Percentiles rank a stretch among this genome's conserved stretches.
Evolutionary conservation across 1,140 invertebrate species (phyloP).

Genomic region (Cydia strobilella): DNA sequence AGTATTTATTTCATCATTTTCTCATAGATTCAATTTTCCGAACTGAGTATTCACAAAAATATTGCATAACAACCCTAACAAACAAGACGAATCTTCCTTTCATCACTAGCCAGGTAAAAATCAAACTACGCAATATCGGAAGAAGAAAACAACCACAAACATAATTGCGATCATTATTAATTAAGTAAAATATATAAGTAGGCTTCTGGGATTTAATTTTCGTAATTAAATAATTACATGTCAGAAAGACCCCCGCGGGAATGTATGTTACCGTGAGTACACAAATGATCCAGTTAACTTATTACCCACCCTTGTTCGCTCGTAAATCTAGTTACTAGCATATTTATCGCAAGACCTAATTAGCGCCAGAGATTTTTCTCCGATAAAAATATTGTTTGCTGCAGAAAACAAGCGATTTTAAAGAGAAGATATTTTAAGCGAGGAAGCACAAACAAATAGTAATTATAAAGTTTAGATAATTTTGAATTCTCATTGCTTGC

Average conservation of each 20-base stretch:
- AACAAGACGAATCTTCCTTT: no score
- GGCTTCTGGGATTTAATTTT: not conserved
- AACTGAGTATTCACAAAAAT: no score
- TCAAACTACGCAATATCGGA: not conserved
- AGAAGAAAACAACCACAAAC: not conserved
- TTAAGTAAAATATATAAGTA: not conserved
- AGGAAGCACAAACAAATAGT: not conserved
- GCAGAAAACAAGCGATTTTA: not conserved
- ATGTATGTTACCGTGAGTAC: constrained; percentile 10
- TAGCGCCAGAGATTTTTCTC: not conserved
- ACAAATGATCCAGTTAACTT: constrained; percentile 4
- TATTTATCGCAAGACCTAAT: constrained; percentile 16
- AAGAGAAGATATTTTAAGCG: not conserved
- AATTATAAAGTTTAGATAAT: not conserved
- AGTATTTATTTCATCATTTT: not conserved
- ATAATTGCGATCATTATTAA: not conserved
- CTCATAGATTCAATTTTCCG: not conserved
- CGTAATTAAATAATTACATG: constrained; percentile 27
- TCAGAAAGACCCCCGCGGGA: not conserved
- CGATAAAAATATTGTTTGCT: constrained; percentile 12
- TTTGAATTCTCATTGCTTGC: not conserved
- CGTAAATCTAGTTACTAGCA: not conserved
- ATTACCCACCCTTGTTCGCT: constrained; percentile 1
- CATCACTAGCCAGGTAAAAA: no score
- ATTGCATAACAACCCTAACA: no score